Percentiles rank a stretch among this genome's conserved stretches.
phyloP scores from a whole-genome alignment of 2,888 invertebrate species.

The Archaeoteleia sp. region DNA sequence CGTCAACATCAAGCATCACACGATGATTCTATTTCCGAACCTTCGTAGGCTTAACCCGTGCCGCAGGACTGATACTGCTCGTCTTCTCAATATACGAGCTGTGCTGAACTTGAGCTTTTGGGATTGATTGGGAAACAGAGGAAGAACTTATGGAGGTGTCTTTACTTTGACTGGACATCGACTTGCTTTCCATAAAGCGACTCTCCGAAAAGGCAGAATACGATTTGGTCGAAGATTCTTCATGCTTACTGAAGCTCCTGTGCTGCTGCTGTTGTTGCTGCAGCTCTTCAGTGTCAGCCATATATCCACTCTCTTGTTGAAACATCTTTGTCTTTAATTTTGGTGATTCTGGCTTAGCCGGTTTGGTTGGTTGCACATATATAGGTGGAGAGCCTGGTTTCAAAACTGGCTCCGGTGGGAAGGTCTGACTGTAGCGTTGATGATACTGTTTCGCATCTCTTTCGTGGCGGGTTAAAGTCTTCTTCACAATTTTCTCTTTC shows the following conservation, averaged over 20 bases:
- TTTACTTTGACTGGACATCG: conserved; percentile 64
- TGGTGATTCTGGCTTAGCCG: conserved; percentile 76
- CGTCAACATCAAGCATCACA: conserved; percentile 50
- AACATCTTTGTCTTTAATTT: conserved; percentile 76
- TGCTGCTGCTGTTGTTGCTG: conserved; percentile 59
- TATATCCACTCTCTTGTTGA: conserved; percentile 79
- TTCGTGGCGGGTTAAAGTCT: conserved; percentile 63
- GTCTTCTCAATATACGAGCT: conserved; percentile 67
- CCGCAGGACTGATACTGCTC: conserved; percentile 59
- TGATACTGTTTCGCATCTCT: conserved; percentile 61
- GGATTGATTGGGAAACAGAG: conserved; percentile 46
- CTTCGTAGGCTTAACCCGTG: conserved; percentile 67
- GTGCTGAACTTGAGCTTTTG: conserved; percentile 63
- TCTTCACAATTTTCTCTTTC: conserved; percentile 61
- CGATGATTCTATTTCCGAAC: conserved; percentile 63
- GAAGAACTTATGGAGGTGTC: conserved; percentile 53
- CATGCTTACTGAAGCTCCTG: conserved; percentile 64
- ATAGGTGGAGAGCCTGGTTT: conserved; percentile 72
- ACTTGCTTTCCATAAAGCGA: conserved; percentile 67
- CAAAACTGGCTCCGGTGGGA: conserved; percentile 57
- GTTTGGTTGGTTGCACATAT: conserved; percentile 67
- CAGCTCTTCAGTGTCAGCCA: conserved; percentile 82
- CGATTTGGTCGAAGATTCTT: conserved; percentile 62
- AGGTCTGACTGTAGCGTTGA: conserved; percentile 53
- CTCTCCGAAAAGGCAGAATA: conserved; percentile 67